Percentiles rank a stretch among this genome's conserved stretches.
Conservation (phyloP, 2,113 vertebrate genomes). For the Mixornis gularis region DNA sequence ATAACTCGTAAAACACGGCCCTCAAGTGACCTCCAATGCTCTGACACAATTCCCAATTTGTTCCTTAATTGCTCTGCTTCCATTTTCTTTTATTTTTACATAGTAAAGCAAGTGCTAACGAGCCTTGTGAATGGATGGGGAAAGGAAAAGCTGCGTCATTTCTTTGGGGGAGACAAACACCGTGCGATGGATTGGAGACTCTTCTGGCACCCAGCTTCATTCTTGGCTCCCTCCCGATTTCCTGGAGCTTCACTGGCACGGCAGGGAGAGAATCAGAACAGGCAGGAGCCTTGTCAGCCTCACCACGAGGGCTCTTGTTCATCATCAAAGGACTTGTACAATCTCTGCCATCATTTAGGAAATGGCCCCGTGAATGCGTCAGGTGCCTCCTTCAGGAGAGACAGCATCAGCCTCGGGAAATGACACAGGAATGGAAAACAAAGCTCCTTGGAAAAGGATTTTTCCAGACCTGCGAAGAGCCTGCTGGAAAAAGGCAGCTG, state of each 20-base stretch:
- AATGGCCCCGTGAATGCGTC: not conserved
- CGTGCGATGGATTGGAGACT: not conserved
- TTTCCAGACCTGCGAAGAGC: not conserved
- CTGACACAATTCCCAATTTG: not conserved
- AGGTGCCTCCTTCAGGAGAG: not conserved
- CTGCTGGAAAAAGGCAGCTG: not conserved
- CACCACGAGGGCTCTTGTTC: not conserved
- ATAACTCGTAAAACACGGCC: fast-evolving
- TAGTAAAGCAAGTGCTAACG: not conserved
- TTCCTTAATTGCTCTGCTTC: not conserved
- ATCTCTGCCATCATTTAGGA: not conserved
- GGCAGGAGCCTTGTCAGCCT: not conserved
- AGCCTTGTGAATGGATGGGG: not conserved
- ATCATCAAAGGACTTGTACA: not conserved
- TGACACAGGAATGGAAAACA: not conserved
- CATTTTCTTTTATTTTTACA: not conserved
- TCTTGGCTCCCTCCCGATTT: not conserved
- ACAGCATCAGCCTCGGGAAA: not conserved
- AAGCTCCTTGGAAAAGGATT: not conserved
- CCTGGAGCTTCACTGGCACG: not conserved
- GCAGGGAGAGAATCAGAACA: not conserved
- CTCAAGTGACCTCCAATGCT: not conserved
- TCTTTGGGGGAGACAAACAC: not conserved
- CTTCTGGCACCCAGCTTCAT: not conserved
- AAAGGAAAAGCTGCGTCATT: not conserved